phyloP scores from a whole-genome alignment of 2,113 vertebrate genomes.

The Pipa parva region DNA sequence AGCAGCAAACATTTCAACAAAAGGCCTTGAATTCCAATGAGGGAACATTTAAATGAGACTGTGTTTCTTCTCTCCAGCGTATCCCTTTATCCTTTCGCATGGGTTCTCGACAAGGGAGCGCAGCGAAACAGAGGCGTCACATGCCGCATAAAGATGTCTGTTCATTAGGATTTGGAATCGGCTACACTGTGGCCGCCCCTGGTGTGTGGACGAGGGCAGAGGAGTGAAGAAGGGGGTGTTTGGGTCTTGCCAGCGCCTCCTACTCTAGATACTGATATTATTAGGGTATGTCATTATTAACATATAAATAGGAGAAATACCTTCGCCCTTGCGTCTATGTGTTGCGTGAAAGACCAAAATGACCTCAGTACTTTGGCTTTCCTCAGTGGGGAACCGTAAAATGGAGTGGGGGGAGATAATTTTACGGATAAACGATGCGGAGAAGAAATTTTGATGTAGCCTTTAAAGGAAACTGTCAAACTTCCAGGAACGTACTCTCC shows the following conservation, averaged over 20 bases:
- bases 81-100: background rate
- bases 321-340: background rate
- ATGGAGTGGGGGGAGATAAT: too few relatives aligned
- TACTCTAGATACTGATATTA: background rate
- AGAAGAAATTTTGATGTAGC: too few relatives aligned
- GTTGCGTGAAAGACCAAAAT: background rate
- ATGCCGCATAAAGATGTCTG: conserved; percentile 35
- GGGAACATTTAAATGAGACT: conserved; percentile 23
- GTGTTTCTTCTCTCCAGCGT: conserved; percentile 8
- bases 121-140: conserved; percentile 23
- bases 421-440: too few relatives aligned
- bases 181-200: conserved; percentile 8
- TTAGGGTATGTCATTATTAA: background rate
- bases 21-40: conserved; percentile 35
- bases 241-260: background rate
- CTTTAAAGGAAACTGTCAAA: too few relatives aligned
- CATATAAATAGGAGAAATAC: background rate
- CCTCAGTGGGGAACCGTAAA: too few relatives aligned
- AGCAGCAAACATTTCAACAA: conserved; percentile 16
- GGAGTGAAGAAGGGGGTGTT: background rate
- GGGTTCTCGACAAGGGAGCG: conserved; percentile 32
- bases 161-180: conserved; percentile 23
- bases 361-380: background rate
- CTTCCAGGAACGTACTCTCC: too few relatives aligned
- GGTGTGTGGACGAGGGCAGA: background rate